These are phyloP conservation scores for Gracilinanus agilis DNA, from an alignment of 2,113 vertebrate species.

Conservation along the genomic window DNA sequence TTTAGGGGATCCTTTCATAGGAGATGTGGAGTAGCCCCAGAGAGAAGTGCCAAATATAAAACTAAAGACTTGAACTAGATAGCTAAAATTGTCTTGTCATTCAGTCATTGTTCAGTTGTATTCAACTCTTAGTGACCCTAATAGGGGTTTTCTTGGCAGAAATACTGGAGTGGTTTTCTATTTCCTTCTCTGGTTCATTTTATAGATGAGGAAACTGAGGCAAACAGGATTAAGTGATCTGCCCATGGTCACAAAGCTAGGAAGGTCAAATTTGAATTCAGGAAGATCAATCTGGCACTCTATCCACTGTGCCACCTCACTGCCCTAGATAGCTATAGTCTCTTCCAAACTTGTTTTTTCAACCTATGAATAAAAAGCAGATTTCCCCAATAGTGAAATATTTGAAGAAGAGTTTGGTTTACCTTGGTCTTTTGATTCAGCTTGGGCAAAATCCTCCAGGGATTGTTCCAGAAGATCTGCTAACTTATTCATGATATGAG, in stretches of 20 bases:
- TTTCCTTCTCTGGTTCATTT: too few species aligned
- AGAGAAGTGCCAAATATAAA: not conserved
- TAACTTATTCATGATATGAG: conserved; percentile 89
- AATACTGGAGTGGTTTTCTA: too few species aligned
- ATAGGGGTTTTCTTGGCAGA: too few species aligned
- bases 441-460: conserved; percentile 92
- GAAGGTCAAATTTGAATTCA: too few species aligned
- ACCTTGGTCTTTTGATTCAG: conserved; percentile 98
- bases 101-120: too few species aligned
- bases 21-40: not conserved
- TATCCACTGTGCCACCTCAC: too few species aligned
- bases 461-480: conserved; percentile 92
- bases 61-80: not conserved
- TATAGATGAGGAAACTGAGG: too few species aligned
- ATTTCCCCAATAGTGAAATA: not conserved
- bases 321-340: not conserved
- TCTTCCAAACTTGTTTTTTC: not conserved
- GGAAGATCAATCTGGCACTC: too few species aligned
- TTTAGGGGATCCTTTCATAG: not conserved
- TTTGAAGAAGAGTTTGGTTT: conserved; percentile 19
- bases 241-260: too few species aligned
- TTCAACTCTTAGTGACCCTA: too few species aligned
- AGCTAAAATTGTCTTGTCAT: not conserved
- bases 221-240: too few species aligned
- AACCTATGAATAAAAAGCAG: not conserved